A percentile compares a stretch with the other conserved stretches of the same genome.
phyloP scores from a whole-genome alignment of 2,888 invertebrate species.

The Clitarchus hookeri region DNA sequence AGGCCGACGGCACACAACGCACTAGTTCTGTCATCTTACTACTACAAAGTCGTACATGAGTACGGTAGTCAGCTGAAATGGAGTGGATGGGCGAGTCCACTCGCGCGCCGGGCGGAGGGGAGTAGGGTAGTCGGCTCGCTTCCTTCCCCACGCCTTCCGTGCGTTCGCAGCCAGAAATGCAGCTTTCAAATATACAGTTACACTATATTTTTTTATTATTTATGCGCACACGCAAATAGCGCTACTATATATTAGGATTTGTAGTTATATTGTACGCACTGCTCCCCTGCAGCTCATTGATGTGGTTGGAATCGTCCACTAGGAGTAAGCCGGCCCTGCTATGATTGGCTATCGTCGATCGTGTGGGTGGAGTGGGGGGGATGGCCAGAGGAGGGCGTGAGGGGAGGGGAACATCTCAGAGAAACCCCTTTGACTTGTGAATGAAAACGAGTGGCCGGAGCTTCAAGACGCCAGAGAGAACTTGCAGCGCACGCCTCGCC shows the following conservation, averaged over 20 bases:
- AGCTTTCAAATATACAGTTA: neutral
- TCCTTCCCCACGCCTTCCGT: neutral
- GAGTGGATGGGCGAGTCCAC: constrained; percentile 55
- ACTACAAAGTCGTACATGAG: constrained; percentile 53
- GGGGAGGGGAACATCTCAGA: constrained; percentile 29
- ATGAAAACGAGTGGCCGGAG: constrained; percentile 36
- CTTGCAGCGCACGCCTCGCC: neutral
- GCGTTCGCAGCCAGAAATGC: neutral
- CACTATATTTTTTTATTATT: neutral
- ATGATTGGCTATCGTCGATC: constrained; percentile 59
- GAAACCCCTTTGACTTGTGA: constrained; percentile 38
- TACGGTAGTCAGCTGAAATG: constrained; percentile 60
- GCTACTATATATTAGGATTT: neutral
- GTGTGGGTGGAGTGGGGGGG: constrained; percentile 26
- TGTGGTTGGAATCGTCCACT: constrained; percentile 64
- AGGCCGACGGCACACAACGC: constrained; percentile 33
- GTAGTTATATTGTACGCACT: constrained; percentile 27
- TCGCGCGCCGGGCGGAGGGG: constrained; percentile 52
- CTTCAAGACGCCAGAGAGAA: constrained; percentile 28
- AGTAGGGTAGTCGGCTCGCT: constrained; percentile 27
- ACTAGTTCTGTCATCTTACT: constrained; percentile 48
- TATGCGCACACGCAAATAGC: too few species aligned
- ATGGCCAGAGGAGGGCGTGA: constrained; percentile 22
- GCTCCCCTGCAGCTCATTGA: constrained; percentile 47
- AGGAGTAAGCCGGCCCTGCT: constrained; percentile 56